These are phyloP conservation scores for Molossus alvarezi DNA, from an alignment of 2,797 vertebrate species.

Conservation along the genomic window DNA sequence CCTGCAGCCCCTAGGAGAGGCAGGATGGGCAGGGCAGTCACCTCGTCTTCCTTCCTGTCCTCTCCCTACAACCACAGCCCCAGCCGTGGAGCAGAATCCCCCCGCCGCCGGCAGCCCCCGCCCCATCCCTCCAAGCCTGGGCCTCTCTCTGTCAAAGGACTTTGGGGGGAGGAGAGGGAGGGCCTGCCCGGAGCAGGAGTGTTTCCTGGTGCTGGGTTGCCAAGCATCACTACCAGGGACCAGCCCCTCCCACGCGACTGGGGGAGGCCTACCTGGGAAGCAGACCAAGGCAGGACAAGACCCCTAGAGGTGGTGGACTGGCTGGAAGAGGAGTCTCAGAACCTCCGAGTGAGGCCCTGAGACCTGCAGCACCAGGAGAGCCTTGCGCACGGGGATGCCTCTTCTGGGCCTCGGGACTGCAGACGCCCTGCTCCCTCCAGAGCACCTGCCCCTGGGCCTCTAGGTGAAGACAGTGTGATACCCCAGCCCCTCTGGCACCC, in stretches of 20 bases:
- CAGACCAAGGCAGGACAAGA: background rate
- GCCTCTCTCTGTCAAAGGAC: constrained; percentile 10
- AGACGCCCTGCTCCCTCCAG: background rate
- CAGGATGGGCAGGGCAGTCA: background rate
- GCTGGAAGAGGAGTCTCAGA: background rate
- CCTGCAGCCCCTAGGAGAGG: background rate
- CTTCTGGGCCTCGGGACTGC: background rate
- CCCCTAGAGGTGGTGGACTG: background rate
- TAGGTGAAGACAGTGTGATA: background rate
- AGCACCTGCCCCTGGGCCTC: constrained; percentile 8
- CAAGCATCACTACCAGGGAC: background rate
- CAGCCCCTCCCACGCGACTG: background rate
- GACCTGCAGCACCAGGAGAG: background rate
- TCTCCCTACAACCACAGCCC: background rate
- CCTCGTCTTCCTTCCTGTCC: background rate
- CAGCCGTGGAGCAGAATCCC: background rate
- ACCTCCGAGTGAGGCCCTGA: background rate
- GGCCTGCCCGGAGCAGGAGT: background rate
- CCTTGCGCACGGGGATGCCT: background rate
- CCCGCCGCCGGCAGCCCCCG: background rate
- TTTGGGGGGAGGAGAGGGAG: background rate
- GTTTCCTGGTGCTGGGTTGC: background rate
- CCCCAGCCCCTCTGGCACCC: background rate
- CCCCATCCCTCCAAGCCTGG: background rate
- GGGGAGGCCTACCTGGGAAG: background rate